Evolutionary conservation across 2,888 invertebrate genomes (phyloP), one percentile per base, ranked within the genome.

Genomic region (Drosophila paramelanica): DNA sequence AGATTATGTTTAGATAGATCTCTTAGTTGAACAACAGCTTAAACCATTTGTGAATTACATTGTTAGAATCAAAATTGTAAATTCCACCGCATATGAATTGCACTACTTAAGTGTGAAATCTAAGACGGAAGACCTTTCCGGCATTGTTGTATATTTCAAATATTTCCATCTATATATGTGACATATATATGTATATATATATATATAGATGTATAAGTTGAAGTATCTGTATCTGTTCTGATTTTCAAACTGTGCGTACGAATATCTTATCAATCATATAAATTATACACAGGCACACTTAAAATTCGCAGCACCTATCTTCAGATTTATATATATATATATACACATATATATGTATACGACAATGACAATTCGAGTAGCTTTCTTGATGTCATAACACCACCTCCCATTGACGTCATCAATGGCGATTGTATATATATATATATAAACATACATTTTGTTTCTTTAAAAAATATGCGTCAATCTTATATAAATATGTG

Each of bases 351-450:
- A 27, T n/a, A 13, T 27, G 17, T 17, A 17, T 58, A 60, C 60
- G 78, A 65, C 68, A 75, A 55, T 75, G 65, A 55, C 46, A 67
- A 60, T 67, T 59, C 64, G 50, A 78, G 66, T 60, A 52, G 77
- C 62, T 58, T 51, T 58, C 56, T 73, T 77, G 77, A 73, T 79
- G 83, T 86, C 80, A 83, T 79, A 73, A 69, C 66, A 55, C 14
- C 47, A 56, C 5, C 50, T 51, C 49, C 38, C 50, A 81, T 81
- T 87, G 81, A 87, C 81, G 87, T 81, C 81, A 81, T 72, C 36
- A 56, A 36, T 67, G 38, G 8, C 49, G 59, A 59, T 67, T 67
- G 58, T 39, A 66, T 23, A 61, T 31, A 39, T 23, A 8, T 10
- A 51, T 49, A 25, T 20, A 43, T 43, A 31, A 31, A 11, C 4